Evolutionary conservation across 2,113 vertebrate species (phyloP).

Genomic region (Columba livia): DNA sequence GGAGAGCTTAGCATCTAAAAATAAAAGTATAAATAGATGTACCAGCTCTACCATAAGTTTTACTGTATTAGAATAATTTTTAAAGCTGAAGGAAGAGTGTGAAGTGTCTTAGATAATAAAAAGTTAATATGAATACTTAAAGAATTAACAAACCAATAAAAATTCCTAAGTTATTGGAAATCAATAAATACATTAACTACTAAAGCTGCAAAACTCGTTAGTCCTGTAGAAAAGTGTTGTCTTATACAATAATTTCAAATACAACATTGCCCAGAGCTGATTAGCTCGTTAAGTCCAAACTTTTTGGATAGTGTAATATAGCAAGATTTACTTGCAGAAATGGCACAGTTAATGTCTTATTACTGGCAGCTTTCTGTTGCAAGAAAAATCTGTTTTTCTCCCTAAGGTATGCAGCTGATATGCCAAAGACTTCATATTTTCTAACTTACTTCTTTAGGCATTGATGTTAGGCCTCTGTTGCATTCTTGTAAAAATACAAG

Average conservation of each 20-base stretch:
- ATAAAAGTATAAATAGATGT: not conserved
- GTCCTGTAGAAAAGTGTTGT: not conserved
- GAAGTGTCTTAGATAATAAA: not conserved
- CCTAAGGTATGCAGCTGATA: not conserved
- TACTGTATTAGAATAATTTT: not conserved
- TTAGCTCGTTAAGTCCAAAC: not conserved
- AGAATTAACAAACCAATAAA: not conserved
- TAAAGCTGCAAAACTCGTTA: not conserved
- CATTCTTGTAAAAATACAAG: not conserved
- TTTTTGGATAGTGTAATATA: not conserved
- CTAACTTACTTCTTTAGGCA: not conserved
- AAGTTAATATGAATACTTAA: not conserved
- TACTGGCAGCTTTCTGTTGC: not conserved
- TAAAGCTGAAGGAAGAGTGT: not conserved
- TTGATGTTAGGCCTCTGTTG: not conserved
- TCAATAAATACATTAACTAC: not conserved
- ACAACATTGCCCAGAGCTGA: not conserved
- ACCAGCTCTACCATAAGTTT: not conserved
- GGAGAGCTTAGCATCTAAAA: not conserved
- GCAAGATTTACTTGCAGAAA: not conserved
- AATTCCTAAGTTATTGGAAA: not conserved
- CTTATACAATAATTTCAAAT: not conserved
- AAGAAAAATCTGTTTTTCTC: conserved; percentile 2
- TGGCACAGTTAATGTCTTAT: not conserved
- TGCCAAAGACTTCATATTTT: not conserved